These are phyloP conservation scores for Lasioglossum figueresi DNA, from an alignment of 2,888 invertebrate genomes.

Conservation along the genomic window DNA sequence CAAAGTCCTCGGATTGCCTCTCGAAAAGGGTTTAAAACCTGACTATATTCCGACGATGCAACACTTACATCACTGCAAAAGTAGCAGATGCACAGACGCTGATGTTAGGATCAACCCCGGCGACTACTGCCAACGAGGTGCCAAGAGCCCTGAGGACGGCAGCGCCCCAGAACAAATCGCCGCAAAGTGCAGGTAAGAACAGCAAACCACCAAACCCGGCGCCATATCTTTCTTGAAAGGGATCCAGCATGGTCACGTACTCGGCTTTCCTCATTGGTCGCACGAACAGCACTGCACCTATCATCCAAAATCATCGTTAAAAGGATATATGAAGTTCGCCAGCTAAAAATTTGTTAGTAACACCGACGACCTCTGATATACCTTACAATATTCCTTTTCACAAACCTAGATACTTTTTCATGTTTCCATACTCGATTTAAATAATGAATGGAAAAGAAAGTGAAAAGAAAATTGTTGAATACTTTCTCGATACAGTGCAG, in stretches of 20 bases:
- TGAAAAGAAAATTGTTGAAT: neutral
- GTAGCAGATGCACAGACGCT: slow-evolving; percentile 79
- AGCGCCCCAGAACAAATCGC: slow-evolving; percentile 90
- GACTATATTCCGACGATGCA: neutral
- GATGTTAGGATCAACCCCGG: slow-evolving; percentile 78
- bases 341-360: neutral
- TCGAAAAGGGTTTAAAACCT: neutral
- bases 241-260: slow-evolving; percentile 90
- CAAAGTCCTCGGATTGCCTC: neutral
- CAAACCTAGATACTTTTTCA: neutral
- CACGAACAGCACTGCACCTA: slow-evolving; percentile 89
- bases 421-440: neutral
- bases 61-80: slow-evolving; percentile 78
- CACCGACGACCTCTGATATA: too few species aligned
- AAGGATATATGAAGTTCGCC: neutral
- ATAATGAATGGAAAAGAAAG: too few species aligned
- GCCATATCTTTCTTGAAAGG: slow-evolving; percentile 89
- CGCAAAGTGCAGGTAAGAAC: slow-evolving; percentile 88
- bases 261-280: slow-evolving; percentile 89
- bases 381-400: too few species aligned
- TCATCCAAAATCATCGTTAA: neutral
- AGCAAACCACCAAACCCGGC: slow-evolving; percentile 88
- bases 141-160: slow-evolving; percentile 88
- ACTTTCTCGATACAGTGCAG: neutral
- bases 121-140: slow-evolving; percentile 81